Base-by-base conservation (phyloP, 2,888 invertebrate species). In the Stenotaenia linearis region DNA sequence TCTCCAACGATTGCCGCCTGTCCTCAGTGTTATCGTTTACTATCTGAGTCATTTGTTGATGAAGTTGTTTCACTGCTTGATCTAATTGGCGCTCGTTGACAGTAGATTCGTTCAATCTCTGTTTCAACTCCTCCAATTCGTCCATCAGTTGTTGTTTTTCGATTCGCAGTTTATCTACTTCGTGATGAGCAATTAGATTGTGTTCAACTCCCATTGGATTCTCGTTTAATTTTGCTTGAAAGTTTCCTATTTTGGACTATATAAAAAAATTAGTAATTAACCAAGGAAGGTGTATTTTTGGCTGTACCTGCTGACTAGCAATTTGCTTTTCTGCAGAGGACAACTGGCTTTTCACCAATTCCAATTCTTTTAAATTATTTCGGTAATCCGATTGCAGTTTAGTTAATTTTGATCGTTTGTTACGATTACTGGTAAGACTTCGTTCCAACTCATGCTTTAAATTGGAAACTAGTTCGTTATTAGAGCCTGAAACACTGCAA, bases 391-490 rank as follows among this genome's bases (percentile, higher is more conserved):
- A 10, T 61, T 78, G 78, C 10, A 78, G 10, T 32, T 61, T 78
- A 1, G 56, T 32, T 4, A 78, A 35, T 18, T 78, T 78, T 12
- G 78, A 78, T 50, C 78, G 56, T 18, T 78, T 78, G 30, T 9
- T 32, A n/a, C 61, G 35, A 61, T 78, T 78, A 61, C 78, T 78
- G 18, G 56, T n/a, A 12, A 78, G 18, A 21, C 61, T 30, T 6
- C 78, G 56, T 78, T 78, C 78, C 32, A 78, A 78, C 32, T 78
- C 78, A n/a, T 32, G 23, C 30, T 78, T 78, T 21, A 78, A 61
- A 37, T 40, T 75, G 7, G 75, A 1, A 37, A 75, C 35, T 21
- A 75, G 21, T 10, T 37, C 75, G 7, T 75, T 75, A 32, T 10
- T 37, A 15, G 21, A 9, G 10, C 9, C 2, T 12, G 35, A 37